Evolutionary conservation across 2,888 invertebrate species (phyloP), one percentile per base, ranked within the genome.

Genomic region (Lasioglossum villosulum): DNA sequence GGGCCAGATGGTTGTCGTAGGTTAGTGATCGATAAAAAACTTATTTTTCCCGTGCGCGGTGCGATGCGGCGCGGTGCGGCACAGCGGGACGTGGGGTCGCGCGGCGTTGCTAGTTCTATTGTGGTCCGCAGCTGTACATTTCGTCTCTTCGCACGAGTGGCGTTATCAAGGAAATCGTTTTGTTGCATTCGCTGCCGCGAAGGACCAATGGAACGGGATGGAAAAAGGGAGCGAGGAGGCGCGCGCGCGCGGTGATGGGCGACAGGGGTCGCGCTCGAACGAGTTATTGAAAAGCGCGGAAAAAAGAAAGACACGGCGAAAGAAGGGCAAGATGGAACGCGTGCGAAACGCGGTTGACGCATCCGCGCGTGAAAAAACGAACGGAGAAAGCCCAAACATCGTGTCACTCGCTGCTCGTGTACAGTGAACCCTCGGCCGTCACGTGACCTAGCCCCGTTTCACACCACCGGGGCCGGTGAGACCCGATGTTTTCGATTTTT

Each of bases 1-100:
- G 66, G 56, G 78, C 90, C 91, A 92, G 91, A 92, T 92, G 93
- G 92, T 93, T 93, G 93, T 91, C 92, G 89, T 92, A 93, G 93
- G 93, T 93, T 91, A 93, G 93, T 89, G 86, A 92, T 93, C 92
- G 90, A 92, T 90, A 89, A 89, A 42, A 91, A 90, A 89, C 90
- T 87, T 89, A 92, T 90, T 90, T 91, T 87, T 86, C 91, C 80
- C 85, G 80, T 80, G 23, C 68, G 68, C 68, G 68, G 39, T n/a
- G 68, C 68, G 37, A 12, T 37, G 37, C 5, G 30, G 23, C 23
- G 68, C 12, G 68, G 19, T 8, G 66, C 66, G 34, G 19, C 66
- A 23, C 4, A 75, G 52, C n/a, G 52, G 59, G 77, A 68, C 73
- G 70, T 79, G 77, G 78, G 82, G 81, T 72, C 77, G 48, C 59